Conservation (phyloP, 2,797 vertebrate species). For the Schizopygopsis pylzovi region DNA sequence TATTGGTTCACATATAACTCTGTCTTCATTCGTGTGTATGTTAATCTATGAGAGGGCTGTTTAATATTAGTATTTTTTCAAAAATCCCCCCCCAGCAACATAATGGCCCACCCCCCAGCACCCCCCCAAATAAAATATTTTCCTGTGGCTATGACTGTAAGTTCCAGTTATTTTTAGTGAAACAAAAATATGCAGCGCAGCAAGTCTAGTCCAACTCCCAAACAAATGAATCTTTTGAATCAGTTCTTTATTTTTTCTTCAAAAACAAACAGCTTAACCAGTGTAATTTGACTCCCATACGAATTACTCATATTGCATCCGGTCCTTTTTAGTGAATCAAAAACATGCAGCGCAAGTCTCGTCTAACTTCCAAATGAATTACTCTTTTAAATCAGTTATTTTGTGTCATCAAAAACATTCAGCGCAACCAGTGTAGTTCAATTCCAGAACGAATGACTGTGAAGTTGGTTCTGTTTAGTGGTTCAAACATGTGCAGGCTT, state of each 20-base stretch:
- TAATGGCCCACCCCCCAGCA: no score
- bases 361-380: background rate
- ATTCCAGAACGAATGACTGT: background rate
- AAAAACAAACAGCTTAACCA: background rate
- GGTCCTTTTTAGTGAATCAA: background rate
- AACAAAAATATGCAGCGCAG: background rate
- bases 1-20: no score
- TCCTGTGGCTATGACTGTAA: no score
- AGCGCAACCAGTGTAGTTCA: background rate
- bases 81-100: no score
- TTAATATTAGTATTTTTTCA: no score
- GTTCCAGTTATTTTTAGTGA: background rate
- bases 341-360: background rate
- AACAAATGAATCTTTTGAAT: no score
- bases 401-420: background rate
- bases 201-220: background rate
- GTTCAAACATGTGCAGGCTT: background rate
- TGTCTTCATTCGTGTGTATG: no score
- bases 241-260: no score
- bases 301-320: background rate
- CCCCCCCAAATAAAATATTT: no score
- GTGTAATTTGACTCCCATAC: background rate
- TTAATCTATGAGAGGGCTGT: no score
- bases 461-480: background rate
- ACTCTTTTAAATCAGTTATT: background rate